Conservation (phyloP, 2,113 vertebrate species). For the Aplodontia rufa region DNA sequence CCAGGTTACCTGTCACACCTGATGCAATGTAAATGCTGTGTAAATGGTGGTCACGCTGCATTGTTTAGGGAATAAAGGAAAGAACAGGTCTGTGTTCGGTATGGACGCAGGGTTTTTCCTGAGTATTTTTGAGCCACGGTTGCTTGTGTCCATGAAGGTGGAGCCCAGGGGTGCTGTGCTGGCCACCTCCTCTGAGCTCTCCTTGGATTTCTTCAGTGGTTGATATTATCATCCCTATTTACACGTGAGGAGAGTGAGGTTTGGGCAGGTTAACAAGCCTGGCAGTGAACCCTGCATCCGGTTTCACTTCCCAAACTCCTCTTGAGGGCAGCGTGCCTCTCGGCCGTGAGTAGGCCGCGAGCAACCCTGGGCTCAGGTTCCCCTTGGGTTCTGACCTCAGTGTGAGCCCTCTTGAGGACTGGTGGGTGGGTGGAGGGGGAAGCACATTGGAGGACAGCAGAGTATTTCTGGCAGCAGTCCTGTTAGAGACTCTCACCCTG, state of each 20-base stretch:
- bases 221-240: neutral
- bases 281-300: neutral
- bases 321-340: neutral
- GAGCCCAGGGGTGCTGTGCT: neutral
- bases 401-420: neutral
- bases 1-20: neutral
- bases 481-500: neutral
- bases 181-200: fast-evolving
- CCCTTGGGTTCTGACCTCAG: no score
- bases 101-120: neutral
- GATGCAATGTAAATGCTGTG: neutral
- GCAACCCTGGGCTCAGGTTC: neutral
- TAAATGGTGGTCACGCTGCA: neutral
- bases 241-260: neutral
- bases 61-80: neutral
- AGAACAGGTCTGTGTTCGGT: neutral
- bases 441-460: fast-evolving
- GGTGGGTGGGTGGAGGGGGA: neutral
- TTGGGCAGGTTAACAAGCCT: neutral
- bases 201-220: neutral
- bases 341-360: neutral
- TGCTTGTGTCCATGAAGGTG: neutral
- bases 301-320: neutral
- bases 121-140: neutral
- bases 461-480: neutral